Percentiles rank a stretch among this genome's conserved stretches.
These are phyloP conservation scores for Orbicella faveolata DNA, from an alignment of 64 coral and sea anemone genomes.

Conservation along the genomic window DNA sequence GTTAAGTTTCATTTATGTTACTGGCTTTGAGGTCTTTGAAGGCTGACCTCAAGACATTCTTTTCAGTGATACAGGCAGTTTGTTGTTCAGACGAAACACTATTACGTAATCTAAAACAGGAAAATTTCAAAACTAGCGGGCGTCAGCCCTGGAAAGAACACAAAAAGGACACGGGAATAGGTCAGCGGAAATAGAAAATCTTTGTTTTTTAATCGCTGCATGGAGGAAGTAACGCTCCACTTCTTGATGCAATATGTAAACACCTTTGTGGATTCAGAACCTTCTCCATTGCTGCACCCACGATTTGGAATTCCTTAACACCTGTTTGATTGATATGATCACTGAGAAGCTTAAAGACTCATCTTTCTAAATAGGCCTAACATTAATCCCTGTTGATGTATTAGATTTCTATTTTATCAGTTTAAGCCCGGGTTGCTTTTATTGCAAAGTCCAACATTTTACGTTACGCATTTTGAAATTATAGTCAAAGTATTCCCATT, in stretches of 20 bases:
- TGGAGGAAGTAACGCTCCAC: background rate
- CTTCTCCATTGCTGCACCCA: background rate
- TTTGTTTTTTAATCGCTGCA: background rate
- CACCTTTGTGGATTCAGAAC: background rate
- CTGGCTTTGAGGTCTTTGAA: no score
- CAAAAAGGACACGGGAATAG: no score
- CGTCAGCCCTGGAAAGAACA: no score
- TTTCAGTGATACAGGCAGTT: no score
- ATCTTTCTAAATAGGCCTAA: background rate
- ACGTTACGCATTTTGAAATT: no score
- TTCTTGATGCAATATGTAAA: background rate
- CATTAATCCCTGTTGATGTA: slow-evolving; percentile 24
- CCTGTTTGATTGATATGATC: background rate
- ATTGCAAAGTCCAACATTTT: background rate
- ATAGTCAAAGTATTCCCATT: no score
- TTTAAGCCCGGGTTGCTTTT: background rate
- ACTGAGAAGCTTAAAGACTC: background rate
- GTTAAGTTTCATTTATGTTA: no score
- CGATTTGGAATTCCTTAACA: background rate
- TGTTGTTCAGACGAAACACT: no score
- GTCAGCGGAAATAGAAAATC: no score
- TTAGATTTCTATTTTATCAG: slow-evolving; percentile 5
- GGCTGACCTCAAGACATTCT: no score
- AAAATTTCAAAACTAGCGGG: no score
- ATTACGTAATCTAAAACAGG: no score